phyloP scores from a whole-genome alignment of 2,888 invertebrate species.

The Cryptocheilus praepositus region DNA sequence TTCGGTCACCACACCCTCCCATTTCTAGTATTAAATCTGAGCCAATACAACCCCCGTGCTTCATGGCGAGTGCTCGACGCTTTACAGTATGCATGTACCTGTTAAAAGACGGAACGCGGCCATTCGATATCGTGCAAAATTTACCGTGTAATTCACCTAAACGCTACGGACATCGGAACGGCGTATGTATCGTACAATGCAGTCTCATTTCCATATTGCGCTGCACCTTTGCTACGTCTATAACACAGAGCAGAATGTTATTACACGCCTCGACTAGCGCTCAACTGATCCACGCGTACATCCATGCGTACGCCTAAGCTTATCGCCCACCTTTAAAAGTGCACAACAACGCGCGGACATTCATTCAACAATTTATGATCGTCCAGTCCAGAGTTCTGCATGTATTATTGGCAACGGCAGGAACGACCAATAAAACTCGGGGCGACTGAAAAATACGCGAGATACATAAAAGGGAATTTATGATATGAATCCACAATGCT shows the following conservation, averaged over 20 bases:
- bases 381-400: no score
- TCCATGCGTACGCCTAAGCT: no score
- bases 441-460: constrained; percentile 53
- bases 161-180: constrained; percentile 55
- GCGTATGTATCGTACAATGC: constrained; percentile 36
- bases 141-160: constrained; percentile 65
- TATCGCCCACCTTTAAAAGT: no score
- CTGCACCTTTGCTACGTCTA: neutral
- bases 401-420: no score
- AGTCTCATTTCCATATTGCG: constrained; percentile 6
- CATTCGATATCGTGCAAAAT: constrained; percentile 65
- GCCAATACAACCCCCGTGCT: constrained; percentile 51
- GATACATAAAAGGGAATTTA: constrained; percentile 63
- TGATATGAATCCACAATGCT: constrained; percentile 61
- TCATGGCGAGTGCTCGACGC: constrained; percentile 50
- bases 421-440: no score
- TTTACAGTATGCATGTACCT: constrained; percentile 42
- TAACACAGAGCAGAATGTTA: constrained; percentile 16
- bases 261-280: constrained; percentile 20
- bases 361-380: no score
- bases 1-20: constrained; percentile 62
- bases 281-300: no score
- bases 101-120: constrained; percentile 61
- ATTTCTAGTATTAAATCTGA: constrained; percentile 70
- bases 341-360: no score